Evolutionary conservation across 2,888 invertebrate species (phyloP).

Genomic region (Erebia aethiops): DNA sequence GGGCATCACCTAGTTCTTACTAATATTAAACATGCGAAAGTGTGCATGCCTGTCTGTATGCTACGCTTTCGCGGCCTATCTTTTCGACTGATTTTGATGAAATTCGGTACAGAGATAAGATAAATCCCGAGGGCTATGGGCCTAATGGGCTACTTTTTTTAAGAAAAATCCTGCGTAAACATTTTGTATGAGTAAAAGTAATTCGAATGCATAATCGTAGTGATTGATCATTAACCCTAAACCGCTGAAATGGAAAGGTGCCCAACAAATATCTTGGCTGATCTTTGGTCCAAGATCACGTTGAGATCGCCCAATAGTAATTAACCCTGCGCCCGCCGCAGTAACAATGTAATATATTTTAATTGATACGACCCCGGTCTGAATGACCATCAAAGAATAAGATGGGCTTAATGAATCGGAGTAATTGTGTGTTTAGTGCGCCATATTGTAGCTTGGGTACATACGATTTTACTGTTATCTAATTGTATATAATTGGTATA

Average conservation of each 20-base stretch:
- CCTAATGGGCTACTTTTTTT: too few relatives aligned
- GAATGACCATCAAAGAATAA: slow-evolving; percentile 56
- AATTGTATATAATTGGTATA: slow-evolving; percentile 6
- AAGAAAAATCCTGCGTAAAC: background rate
- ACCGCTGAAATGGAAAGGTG: slow-evolving; percentile 67
- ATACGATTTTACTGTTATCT: slow-evolving; percentile 16
- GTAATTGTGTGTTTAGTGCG: slow-evolving; percentile 35
- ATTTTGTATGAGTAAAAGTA: slow-evolving; percentile 10
- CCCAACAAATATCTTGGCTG: slow-evolving; percentile 54
- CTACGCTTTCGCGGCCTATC: too few relatives aligned
- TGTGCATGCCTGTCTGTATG: too few relatives aligned
- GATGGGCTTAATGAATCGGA: slow-evolving; percentile 55
- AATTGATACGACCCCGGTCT: slow-evolving; percentile 76
- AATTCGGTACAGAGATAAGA: too few relatives aligned
- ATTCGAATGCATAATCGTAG: background rate
- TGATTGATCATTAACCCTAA: slow-evolving; percentile 46
- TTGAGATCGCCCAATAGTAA: slow-evolving; percentile 71
- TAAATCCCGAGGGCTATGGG: too few relatives aligned
- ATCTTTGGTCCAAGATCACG: slow-evolving; percentile 66
- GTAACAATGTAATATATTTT: slow-evolving; percentile 79
- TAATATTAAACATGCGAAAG: too few relatives aligned
- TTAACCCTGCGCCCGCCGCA: slow-evolving; percentile 69
- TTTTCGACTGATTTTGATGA: too few relatives aligned
- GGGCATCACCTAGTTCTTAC: background rate
- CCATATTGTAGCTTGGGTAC: slow-evolving; percentile 2